Evolutionary conservation across 2,797 vertebrate genomes (phyloP), one percentile per base, ranked within the genome.

Genomic region (Aphelocoma californica): DNA sequence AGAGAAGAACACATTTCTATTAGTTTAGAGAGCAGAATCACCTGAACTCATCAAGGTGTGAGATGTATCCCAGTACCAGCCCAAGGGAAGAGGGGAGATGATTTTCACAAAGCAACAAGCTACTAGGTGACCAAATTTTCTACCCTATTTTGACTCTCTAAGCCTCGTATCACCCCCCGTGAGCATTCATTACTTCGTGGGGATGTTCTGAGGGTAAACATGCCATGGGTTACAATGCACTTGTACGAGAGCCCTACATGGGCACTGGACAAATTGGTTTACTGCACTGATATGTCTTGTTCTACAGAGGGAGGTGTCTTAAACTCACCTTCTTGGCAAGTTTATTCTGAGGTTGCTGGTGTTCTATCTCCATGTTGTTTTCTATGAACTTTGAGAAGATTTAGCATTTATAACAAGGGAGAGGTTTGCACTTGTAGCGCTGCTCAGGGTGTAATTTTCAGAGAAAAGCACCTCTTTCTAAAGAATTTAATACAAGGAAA

Each of bases 391-490:
- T 51, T 54, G 47, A 70, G 36, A 92, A 66, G 12, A 78, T 29
- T 26, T 77, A 40, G 28, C 14, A 26, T 36, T 93, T 16, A 14
- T 83, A 56, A 86, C 42, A 64, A 72, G 65, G 40, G 62, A 89
- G 56, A 78, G 17, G 36, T 1, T 74, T 79, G 18, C 36, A 14
- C 0, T 0, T 44, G 20, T 53, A 67, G 14, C 0, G 0, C 24
- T 45, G 23, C 34, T 67, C 62, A 40, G 18, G 13, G 13, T 60
- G 81, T 79, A 58, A 66, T 56, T 64, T 93, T 73, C 47, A 81
- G 69, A 54, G 16, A n/a, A 0, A 3, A 85, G 31, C 31, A 47
- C 17, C 15, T 57, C 38, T 73, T 29, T 60, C 29, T 38, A 61
- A 83, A 87, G n/a, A 65, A 51, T 19, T 64, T 79, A 4, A 7